These are phyloP conservation scores for Melolontha melolontha DNA, from an alignment of 2,888 invertebrate genomes.

Conservation along the genomic window DNA sequence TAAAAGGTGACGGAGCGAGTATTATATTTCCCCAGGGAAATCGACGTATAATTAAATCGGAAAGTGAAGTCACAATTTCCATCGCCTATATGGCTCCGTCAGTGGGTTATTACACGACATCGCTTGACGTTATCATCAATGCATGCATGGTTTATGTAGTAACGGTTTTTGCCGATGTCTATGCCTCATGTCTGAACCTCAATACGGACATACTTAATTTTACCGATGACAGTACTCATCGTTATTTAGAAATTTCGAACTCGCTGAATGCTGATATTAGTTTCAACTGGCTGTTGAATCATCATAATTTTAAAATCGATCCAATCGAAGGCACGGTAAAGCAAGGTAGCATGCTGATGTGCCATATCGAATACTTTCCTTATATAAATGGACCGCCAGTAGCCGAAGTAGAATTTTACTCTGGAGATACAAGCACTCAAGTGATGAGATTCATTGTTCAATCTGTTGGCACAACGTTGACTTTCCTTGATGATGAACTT, in stretches of 20 bases:
- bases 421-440: constrained; percentile 23
- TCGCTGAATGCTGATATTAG: constrained; percentile 23
- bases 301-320: constrained; percentile 13
- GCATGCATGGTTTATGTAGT: constrained; percentile 26
- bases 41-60: constrained; percentile 8
- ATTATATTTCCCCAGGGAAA: constrained; percentile 29
- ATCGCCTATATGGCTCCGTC: constrained; percentile 18
- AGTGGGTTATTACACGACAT: constrained; percentile 32
- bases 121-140: constrained; percentile 34
- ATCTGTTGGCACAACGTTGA: not conserved
- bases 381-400: constrained; percentile 20
- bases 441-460: not conserved
- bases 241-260: constrained; percentile 33
- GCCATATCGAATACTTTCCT: constrained; percentile 20
- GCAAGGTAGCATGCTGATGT: constrained; percentile 2
- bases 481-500: constrained; percentile 19
- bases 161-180: constrained; percentile 35
- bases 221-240: constrained; percentile 1
- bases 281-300: constrained; percentile 27
- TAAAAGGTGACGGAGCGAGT: constrained; percentile 11
- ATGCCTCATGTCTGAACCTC: constrained; percentile 1
- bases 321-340: constrained; percentile 27
- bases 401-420: constrained; percentile 31
- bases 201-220: constrained; percentile 17
- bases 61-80: constrained; percentile 7